Evolutionary conservation across 2,113 vertebrate genomes (phyloP), one percentile per base, ranked within the genome.

Genomic region (Tenebrosternarchus preto): DNA sequence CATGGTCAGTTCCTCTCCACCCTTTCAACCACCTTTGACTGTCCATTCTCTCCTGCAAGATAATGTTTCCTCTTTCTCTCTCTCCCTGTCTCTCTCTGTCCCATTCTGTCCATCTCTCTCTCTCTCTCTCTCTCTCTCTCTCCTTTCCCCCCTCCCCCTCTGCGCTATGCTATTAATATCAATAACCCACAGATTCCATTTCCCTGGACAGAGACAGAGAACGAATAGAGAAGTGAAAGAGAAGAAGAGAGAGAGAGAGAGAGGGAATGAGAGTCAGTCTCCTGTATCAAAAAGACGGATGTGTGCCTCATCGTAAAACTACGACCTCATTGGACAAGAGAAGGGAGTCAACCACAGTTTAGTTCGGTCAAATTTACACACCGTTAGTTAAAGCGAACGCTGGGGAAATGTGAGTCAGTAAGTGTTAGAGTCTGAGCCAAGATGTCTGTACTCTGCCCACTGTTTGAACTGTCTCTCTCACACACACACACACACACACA

Each of bases 161-260:
- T 89, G 89, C 81, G 84, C 86, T 89, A 91, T 86, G 89, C 94
- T 95, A 94, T 95, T 95, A 95, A 96, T 95, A 95, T 93, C 94
- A 94, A 91, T 89, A 92, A 93, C 91, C 91, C 91, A 92, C 90
- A 91, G 88, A 94, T 93, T 95, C 92, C 87, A 93, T 94, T 95
- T 94, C 91, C 92, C 93, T 89, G 88, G 91, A 91, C 90, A 92
- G 93, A 94, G 92, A 92, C 89, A 69, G 72, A 85, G 84, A 78
- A 74, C 77, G 80, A 86, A 85, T 80, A 81, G 80, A 84, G 5
- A 24, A 39, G 39, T 8, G 16, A 24, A 5, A 36, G 24, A 29
- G n/a, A 7, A 27, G 36, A 39, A 27, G 24, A n/a, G 56, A 55
- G 20, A 57, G n/a, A 8, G 63, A 59, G 53, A 66, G 31, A 53